Evolutionary conservation across 2,797 vertebrate genomes (phyloP), one percentile per base, ranked within the genome.

Genomic region (Tamandua tetradactyla): DNA sequence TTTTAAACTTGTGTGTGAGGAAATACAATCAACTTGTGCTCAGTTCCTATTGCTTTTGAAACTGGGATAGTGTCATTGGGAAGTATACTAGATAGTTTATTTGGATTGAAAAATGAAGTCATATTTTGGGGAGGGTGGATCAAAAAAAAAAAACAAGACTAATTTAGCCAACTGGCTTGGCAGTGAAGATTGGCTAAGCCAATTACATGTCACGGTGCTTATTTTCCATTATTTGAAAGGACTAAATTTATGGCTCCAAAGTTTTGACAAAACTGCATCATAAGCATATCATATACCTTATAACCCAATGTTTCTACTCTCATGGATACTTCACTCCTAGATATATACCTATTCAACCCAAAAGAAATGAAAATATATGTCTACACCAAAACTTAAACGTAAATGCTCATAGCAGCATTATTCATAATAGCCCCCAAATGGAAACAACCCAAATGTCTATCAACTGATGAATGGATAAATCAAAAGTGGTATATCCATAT

Each of bases 131-230:
- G 14, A 47, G 52, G 52, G 52, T 3, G 15, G 15, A 49, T 49
- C 69, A 76, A 47, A 44, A 79, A n/a, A n/a, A n/a, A n/a, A n/a
- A 95, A 94, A 11, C 61, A 90, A 71, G 57, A 83, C 42, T 85
- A 64, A 87, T 68, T 44, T 75, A 40, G 86, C 64, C 14, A 57
- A 61, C 7, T 72, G 57, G 20, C 18, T 42, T 94, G 35, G 49
- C 88, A 74, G 72, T 35, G 76, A 78, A 89, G 66, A 68, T 3
- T 71, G 57, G 55, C 23, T 76, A 61, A 88, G 55, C 42, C 64
- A 91, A 72, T 59, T 61, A 37, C 55, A 25, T 80, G 69, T 84
- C 5, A 40, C 8, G 32, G 32, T 17, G 47, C 27, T 66, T 55
- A 64, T 30, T 55, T 88, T 22, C 42, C 32, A 57, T 66, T 42